Conservation (phyloP, 2,888 invertebrate species). For the Drosophila nr. perissopoda region DNA sequence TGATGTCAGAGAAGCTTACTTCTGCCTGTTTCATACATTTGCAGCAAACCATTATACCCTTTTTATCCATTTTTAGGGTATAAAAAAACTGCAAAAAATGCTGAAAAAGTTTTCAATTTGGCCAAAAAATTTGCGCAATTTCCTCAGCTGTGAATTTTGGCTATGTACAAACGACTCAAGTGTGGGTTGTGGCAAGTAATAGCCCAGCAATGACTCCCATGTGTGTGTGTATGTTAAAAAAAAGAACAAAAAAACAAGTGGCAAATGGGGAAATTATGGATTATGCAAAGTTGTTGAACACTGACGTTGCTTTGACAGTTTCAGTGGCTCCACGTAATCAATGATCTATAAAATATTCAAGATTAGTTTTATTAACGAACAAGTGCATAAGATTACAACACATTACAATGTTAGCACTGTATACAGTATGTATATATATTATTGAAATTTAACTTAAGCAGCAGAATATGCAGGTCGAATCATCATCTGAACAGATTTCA, state of each 20-base stretch:
- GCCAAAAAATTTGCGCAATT: conserved; percentile 66
- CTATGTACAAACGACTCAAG: conserved; percentile 7
- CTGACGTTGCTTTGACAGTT: conserved; percentile 31
- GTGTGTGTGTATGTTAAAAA: conserved; percentile 1
- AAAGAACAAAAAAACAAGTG: conserved; percentile 32
- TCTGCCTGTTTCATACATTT: too few species aligned
- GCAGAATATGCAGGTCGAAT: conserved; percentile 28
- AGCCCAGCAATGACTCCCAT: conserved; percentile 1
- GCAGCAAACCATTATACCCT: too few species aligned
- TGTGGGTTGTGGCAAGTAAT: neutral
- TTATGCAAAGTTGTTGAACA: conserved; percentile 54
- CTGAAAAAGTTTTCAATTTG: conserved; percentile 72
- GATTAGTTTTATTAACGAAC: conserved; percentile 2
- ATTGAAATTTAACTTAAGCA: neutral
- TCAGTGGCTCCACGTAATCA: conserved; percentile 1
- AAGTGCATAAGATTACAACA: neutral
- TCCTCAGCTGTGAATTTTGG: conserved; percentile 43
- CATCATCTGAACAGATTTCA: conserved; percentile 34
- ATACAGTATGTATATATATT: neutral
- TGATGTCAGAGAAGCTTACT: too few species aligned
- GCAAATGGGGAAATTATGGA: conserved; percentile 65
- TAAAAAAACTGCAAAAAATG: conserved; percentile 22
- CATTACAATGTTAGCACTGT: neutral
- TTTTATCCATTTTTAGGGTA: too few species aligned
- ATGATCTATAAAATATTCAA: conserved; percentile 28